Evolutionary conservation across 2,797 vertebrate species (phyloP).

Genomic region (Atherinosoma microstoma): DNA sequence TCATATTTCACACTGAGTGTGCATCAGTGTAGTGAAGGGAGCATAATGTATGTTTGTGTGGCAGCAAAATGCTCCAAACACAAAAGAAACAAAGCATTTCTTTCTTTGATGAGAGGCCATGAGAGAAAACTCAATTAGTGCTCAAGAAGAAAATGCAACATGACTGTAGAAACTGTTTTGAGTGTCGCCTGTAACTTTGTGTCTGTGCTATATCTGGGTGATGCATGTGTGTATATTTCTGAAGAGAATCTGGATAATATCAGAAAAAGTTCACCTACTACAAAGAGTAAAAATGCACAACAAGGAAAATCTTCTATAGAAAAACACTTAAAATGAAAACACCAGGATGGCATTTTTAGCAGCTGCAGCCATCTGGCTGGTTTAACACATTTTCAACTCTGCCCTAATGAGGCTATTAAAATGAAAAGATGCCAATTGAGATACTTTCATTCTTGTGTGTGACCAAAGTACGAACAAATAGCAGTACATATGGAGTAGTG

Average conservation of each 20-base stretch:
- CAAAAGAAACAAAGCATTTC: slow-evolving; percentile 51
- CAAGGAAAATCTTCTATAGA: slow-evolving; percentile 24
- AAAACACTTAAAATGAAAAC: slow-evolving; percentile 43
- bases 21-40: slow-evolving; percentile 5
- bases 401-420: slow-evolving; percentile 67
- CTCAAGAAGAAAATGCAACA: slow-evolving; percentile 29
- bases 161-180: slow-evolving; percentile 33
- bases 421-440: slow-evolving; percentile 55
- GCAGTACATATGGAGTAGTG: slow-evolving; percentile 27
- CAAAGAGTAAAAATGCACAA: slow-evolving; percentile 17
- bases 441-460: slow-evolving; percentile 45
- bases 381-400: slow-evolving; percentile 53
- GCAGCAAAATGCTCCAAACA: slow-evolving; percentile 33
- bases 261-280: slow-evolving; percentile 9
- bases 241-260: slow-evolving; percentile 11
- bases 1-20: slow-evolving; percentile 57
- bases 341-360: slow-evolving; percentile 48
- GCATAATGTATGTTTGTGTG: slow-evolving; percentile 29
- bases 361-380: slow-evolving; percentile 45
- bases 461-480: slow-evolving; percentile 19
- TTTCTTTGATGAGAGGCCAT: slow-evolving; percentile 46
- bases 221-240: not conserved
- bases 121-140: slow-evolving; percentile 65
- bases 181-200: not conserved
- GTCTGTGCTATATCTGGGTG: slow-evolving; percentile 10